phyloP scores from a whole-genome alignment of 1,140 invertebrate genomes.

The Sminthurides bifidus region DNA sequence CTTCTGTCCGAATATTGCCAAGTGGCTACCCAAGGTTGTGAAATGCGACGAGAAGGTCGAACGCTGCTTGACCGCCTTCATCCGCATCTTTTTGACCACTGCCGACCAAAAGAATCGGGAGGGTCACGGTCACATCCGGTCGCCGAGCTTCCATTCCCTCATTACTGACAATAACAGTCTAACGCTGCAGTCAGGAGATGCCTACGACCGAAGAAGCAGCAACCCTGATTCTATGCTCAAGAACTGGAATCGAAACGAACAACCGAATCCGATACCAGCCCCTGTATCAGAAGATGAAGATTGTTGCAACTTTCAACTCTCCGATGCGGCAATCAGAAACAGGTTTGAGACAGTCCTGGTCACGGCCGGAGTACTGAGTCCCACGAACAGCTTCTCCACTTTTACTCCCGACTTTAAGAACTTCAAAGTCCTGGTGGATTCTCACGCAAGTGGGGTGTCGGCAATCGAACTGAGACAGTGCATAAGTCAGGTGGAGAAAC shows the following conservation, averaged over 20 bases:
- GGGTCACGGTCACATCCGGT: not conserved
- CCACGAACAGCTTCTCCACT: constrained; percentile 14
- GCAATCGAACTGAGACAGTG: constrained; percentile 23
- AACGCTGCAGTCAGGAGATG: constrained; percentile 12
- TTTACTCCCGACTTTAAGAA: constrained; percentile 26
- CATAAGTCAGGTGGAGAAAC: constrained; percentile 18
- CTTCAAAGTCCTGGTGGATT: constrained; percentile 23
- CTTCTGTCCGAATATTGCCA: constrained; percentile 7
- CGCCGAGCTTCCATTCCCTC: constrained; percentile 17
- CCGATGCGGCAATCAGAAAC: constrained; percentile 8
- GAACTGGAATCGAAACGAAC: too few species aligned
- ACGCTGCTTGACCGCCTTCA: constrained; percentile 27
- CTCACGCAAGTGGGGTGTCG: constrained; percentile 22
- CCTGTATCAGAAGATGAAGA: too few species aligned
- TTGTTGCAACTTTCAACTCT: constrained; percentile 5
- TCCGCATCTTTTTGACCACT: constrained; percentile 21
- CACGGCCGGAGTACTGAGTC: constrained; percentile 18
- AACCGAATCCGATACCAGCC: too few species aligned
- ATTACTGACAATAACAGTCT: constrained; percentile 19
- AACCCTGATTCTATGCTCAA: not conserved
- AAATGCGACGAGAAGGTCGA: constrained; percentile 22
- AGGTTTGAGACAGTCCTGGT: constrained; percentile 22
- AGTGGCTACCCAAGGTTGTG: constrained; percentile 28
- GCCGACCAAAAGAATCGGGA: constrained; percentile 3
- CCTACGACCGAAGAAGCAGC: not conserved